Percentiles rank a stretch among this genome's conserved stretches.
Conservation (phyloP, 2,797 vertebrate genomes). For the Salarias fasciatus region DNA sequence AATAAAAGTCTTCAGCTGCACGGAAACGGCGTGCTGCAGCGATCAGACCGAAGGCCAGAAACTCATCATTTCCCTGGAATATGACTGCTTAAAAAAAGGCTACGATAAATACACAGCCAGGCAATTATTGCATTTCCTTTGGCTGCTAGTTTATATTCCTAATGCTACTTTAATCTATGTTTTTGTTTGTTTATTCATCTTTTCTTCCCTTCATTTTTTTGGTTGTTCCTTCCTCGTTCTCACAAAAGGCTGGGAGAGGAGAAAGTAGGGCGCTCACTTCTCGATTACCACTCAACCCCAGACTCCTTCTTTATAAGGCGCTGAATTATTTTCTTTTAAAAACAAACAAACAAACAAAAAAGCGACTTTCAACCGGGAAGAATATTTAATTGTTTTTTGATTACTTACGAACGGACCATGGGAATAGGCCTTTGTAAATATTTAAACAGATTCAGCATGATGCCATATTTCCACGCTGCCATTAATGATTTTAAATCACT, state of each 20-base stretch:
- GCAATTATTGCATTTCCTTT: conserved; percentile 80
- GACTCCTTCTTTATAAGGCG: conserved; percentile 82
- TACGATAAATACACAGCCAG: conserved; percentile 72
- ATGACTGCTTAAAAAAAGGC: conserved; percentile 66
- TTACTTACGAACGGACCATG: conserved; percentile 84
- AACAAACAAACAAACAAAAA: conserved; percentile 84
- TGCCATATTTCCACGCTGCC: conserved; percentile 83
- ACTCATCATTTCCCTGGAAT: conserved; percentile 58
- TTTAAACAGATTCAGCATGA: conserved; percentile 85
- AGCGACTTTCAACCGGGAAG: conserved; percentile 81
- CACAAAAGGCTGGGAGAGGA: conserved; percentile 61
- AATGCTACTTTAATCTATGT: conserved; percentile 75
- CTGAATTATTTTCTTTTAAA: conserved; percentile 83
- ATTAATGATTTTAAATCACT: conserved; percentile 81
- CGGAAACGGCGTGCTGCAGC: conserved; percentile 43
- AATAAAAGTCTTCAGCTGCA: conserved; percentile 60
- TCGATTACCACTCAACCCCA: conserved; percentile 79
- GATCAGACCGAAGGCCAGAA: conserved; percentile 62
- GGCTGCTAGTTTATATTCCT: conserved; percentile 74
- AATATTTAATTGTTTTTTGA: conserved; percentile 90
- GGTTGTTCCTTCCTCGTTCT: conserved; percentile 75
- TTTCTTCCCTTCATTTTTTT: conserved; percentile 59
- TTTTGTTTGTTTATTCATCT: conserved; percentile 75
- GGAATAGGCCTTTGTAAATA: conserved; percentile 88
- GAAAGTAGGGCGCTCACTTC: conserved; percentile 84